phyloP scores from a whole-genome alignment of 2,797 vertebrate genomes.

The Hemitrygon akajei region DNA sequence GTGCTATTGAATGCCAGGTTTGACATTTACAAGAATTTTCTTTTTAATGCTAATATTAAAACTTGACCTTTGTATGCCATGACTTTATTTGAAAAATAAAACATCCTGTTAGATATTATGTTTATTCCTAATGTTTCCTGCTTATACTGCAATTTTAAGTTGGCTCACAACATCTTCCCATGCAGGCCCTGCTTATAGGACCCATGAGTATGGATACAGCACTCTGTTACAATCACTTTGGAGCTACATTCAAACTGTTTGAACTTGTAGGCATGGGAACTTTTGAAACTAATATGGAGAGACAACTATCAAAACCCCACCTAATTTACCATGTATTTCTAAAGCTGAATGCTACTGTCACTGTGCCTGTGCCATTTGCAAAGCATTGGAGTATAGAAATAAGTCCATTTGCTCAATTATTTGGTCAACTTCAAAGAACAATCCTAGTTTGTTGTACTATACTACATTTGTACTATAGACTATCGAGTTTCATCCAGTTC shows the following conservation, averaged over 20 bases:
- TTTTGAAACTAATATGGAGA: neutral
- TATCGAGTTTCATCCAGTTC: too few relatives aligned
- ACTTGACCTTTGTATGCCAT: neutral
- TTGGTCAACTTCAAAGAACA: too few relatives aligned
- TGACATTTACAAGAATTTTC: neutral
- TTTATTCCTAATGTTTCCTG: neutral
- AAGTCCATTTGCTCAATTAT: too few relatives aligned
- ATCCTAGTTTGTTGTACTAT: too few relatives aligned
- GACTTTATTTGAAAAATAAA: neutral
- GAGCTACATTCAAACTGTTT: neutral
- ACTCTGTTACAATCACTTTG: neutral
- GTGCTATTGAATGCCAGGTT: neutral
- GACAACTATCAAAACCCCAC: neutral
- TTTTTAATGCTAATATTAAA: neutral
- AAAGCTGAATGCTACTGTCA: neutral
- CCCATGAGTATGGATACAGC: neutral
- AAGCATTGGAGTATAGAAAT: too few relatives aligned
- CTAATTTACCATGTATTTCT: neutral
- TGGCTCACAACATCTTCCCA: neutral
- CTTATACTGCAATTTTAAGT: neutral
- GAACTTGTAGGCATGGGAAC: neutral
- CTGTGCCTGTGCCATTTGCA: neutral
- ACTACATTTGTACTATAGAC: too few relatives aligned
- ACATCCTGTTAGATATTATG: neutral
- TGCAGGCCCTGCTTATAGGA: too few relatives aligned